phyloP scores from a whole-genome alignment of 2,797 vertebrate species.

The Chrosomus eos region DNA sequence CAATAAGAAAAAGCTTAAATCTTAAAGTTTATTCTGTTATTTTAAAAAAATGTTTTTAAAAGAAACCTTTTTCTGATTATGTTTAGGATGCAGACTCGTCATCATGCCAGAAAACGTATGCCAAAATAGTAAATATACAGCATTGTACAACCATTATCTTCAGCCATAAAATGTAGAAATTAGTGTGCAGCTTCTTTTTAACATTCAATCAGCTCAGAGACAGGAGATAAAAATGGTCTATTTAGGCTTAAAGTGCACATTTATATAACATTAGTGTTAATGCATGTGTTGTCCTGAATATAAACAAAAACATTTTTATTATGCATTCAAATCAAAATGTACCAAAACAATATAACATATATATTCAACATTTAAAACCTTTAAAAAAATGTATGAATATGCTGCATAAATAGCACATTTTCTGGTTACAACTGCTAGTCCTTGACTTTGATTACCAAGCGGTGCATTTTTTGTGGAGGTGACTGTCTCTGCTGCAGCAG shows the following conservation, averaged over 20 bases:
- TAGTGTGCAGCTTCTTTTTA: neutral
- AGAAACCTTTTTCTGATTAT: neutral
- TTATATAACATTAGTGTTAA: neutral
- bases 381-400: neutral
- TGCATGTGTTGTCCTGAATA: neutral
- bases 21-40: too few relatives aligned
- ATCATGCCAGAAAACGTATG: neutral
- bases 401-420: neutral
- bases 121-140: neutral
- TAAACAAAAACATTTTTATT: neutral
- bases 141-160: neutral
- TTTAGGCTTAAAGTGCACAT: neutral
- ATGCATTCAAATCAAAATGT: neutral
- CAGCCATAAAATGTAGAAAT: neutral
- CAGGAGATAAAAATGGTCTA: neutral
- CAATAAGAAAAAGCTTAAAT: too few relatives aligned
- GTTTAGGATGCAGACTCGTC: neutral
- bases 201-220: neutral
- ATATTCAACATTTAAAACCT: too few relatives aligned
- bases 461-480: too few relatives aligned
- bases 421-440: too few relatives aligned
- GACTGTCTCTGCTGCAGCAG: too few relatives aligned
- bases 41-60: too few relatives aligned
- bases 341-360: too few relatives aligned
- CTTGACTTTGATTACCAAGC: too few relatives aligned